These are phyloP conservation scores for Astreopora myriophthalma DNA, from an alignment of 64 coral and sea anemone species.

Conservation along the genomic window DNA sequence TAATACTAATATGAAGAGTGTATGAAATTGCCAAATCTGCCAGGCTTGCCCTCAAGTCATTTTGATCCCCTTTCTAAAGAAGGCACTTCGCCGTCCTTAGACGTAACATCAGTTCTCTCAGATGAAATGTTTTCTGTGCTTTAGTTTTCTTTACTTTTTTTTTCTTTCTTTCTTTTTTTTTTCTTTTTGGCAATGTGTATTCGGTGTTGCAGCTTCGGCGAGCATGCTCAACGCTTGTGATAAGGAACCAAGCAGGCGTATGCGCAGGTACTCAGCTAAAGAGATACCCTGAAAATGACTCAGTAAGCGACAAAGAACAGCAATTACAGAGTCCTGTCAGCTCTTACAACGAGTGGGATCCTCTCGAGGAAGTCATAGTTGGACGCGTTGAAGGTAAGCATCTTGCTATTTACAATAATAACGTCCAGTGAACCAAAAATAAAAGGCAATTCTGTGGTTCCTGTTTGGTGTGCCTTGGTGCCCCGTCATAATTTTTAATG, in stretches of 20 bases:
- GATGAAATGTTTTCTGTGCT: too few species aligned
- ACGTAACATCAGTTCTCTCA: too few species aligned
- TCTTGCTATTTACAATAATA: background rate
- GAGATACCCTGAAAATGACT: background rate
- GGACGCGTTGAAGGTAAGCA: slow-evolving; percentile 53
- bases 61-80: too few species aligned
- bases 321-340: slow-evolving; percentile 48
- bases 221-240: background rate
- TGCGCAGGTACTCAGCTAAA: background rate
- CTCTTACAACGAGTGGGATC: slow-evolving; percentile 85
- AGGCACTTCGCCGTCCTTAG: too few species aligned
- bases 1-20: too few species aligned
- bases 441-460: too few species aligned
- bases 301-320: background rate
- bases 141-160: too few species aligned
- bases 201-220: slow-evolving; percentile 3
- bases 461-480: too few species aligned
- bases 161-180: background rate
- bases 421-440: background rate
- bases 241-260: background rate
- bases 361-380: slow-evolving; percentile 81
- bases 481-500: too few species aligned
- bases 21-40: too few species aligned
- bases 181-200: too few species aligned
- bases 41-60: too few species aligned